A percentile compares a stretch with the other conserved stretches of the same genome.
Evolutionary conservation across 64 coral and sea anemone genomes (phyloP).

Genomic region (Acropora tenuis): DNA sequence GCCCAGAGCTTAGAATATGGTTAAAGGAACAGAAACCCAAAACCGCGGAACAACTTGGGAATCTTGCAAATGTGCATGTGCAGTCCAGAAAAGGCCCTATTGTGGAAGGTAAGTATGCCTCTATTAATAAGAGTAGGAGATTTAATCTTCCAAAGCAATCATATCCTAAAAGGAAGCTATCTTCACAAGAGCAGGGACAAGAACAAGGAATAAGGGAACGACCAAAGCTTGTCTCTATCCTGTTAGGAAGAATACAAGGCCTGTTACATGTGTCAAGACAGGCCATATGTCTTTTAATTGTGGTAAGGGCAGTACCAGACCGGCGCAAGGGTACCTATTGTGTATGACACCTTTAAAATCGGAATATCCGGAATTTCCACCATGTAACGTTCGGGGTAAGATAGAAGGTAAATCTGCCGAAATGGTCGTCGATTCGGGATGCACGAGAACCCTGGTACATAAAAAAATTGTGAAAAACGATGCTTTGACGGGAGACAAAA

Average conservation of each 20-base stretch:
- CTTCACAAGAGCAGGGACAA: too few species aligned
- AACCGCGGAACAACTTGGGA: neutral
- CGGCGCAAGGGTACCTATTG: neutral
- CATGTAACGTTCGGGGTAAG: neutral
- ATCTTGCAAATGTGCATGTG: too few species aligned
- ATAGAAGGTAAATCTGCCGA: neutral
- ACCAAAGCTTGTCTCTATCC: neutral
- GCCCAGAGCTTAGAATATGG: neutral
- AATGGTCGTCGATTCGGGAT: conserved; percentile 18
- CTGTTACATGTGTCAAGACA: neutral
- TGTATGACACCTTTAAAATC: conserved; percentile 13
- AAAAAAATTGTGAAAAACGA: neutral
- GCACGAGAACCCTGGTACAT: neutral
- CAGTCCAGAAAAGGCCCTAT: conserved; percentile 22
- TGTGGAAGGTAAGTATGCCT: too few species aligned
- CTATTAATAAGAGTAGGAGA: too few species aligned
- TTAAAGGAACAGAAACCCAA: conserved; percentile 28
- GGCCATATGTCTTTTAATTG: conserved; percentile 26
- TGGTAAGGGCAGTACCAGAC: neutral
- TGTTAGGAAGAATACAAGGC: neutral
- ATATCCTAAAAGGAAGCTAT: too few species aligned
- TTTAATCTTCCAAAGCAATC: too few species aligned
- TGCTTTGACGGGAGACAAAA: neutral
- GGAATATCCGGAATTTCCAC: neutral
- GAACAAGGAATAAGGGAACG: too few species aligned